Evolutionary conservation across 53 echinoderm and acorn worm species (phyloP).

Genomic region (Apostichopus leukothele): DNA sequence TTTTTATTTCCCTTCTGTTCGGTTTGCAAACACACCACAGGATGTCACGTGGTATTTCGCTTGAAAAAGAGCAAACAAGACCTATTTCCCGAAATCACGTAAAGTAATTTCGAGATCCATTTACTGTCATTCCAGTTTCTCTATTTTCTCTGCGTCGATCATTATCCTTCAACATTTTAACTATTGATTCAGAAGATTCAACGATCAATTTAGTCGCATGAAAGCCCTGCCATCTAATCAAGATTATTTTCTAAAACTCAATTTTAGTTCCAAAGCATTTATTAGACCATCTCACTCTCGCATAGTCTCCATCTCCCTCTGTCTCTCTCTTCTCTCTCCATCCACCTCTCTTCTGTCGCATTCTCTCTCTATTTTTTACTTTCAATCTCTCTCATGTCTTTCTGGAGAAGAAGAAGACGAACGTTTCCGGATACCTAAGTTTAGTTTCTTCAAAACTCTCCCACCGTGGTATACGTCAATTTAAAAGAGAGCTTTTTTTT

Average conservation of each 20-base stretch:
- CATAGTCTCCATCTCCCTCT: not conserved
- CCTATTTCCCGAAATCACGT: constrained; percentile 44
- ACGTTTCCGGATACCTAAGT: not conserved
- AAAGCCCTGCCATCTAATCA: constrained; percentile 23
- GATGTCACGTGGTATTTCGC: constrained; percentile 29
- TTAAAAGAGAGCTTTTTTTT: not conserved
- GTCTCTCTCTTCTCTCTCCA: not conserved
- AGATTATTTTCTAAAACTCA: constrained; percentile 37
- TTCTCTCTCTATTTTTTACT: not conserved
- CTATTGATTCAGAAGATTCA: constrained; percentile 30
- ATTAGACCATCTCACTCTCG: not conserved
- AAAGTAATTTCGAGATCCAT: constrained; percentile 47
- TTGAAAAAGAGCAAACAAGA: constrained; percentile 34
- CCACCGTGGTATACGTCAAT: not conserved
- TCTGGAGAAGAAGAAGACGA: not conserved
- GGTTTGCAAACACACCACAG: constrained; percentile 23
- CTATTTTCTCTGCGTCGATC: not conserved
- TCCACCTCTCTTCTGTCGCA: not conserved
- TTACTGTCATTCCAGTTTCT: constrained; percentile 28
- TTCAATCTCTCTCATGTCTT: not conserved
- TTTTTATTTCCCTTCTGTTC: not conserved
- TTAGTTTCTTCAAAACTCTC: not conserved
- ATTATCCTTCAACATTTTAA: constrained; percentile 39
- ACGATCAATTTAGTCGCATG: constrained; percentile 36
- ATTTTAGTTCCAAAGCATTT: constrained; percentile 26